These are phyloP conservation scores for Hyles lineata DNA, from an alignment of 2,888 invertebrate genomes.

Conservation along the genomic window DNA sequence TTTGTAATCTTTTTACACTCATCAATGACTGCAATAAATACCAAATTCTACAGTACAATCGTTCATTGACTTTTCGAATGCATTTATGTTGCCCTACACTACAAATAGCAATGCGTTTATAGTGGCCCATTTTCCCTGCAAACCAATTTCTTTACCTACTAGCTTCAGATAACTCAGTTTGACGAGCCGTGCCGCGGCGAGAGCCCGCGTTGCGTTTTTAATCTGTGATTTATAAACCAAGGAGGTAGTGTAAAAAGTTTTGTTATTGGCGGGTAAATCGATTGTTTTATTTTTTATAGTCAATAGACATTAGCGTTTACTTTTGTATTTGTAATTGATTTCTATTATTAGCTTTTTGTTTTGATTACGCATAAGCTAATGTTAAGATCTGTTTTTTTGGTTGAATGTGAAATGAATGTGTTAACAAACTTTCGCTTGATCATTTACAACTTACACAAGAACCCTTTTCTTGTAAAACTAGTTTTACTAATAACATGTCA, in stretches of 20 bases:
- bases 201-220: conserved; percentile 33
- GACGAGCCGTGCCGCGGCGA: conserved; percentile 23
- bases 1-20: background rate
- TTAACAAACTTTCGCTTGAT: background rate
- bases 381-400: background rate
- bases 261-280: background rate
- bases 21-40: background rate
- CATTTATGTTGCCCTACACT: background rate
- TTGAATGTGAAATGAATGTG: too few relatives aligned
- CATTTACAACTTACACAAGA: background rate
- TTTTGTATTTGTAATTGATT: too few relatives aligned
- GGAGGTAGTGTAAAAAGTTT: background rate
- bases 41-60: conserved; percentile 32
- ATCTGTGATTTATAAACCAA: conserved; percentile 5
- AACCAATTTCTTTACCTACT: conserved; percentile 35
- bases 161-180: conserved; percentile 36
- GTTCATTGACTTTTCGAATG: conserved; percentile 33
- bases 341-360: background rate
- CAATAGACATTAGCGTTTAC: too few relatives aligned
- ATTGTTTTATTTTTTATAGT: background rate
- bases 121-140: conserved; percentile 32
- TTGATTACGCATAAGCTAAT: background rate
- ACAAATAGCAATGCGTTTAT: conserved; percentile 1
- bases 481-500: conserved; percentile 3
- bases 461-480: background rate